Evolutionary conservation across 2,797 vertebrate species (phyloP).

Genomic region (Sebastes jordani): DNA sequence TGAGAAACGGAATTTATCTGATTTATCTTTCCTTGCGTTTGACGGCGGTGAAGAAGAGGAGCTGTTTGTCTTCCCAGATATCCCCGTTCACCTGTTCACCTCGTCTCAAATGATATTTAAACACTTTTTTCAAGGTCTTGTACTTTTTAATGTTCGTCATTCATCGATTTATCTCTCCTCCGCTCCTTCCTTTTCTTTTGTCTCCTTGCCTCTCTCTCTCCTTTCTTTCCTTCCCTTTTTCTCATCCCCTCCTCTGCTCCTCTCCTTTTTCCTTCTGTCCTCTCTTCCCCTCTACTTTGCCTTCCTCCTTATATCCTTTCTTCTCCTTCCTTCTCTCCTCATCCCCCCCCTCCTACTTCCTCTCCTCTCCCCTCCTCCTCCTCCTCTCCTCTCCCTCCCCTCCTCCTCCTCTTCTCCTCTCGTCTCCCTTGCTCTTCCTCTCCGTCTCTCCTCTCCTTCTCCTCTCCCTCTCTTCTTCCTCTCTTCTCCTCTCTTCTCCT

Average conservation of each 20-base stretch:
- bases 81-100: not conserved
- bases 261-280: not conserved
- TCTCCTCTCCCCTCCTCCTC: too few relatives aligned
- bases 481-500: too few relatives aligned
- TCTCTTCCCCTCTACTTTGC: not conserved
- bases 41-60: not conserved
- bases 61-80: conserved; percentile 35
- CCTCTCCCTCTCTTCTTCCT: too few relatives aligned
- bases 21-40: conserved; percentile 30
- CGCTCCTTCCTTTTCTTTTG: not conserved
- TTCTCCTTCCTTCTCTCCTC: not conserved
- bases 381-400: too few relatives aligned
- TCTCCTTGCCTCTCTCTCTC: not conserved
- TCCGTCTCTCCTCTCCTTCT: too few relatives aligned
- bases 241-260: too few relatives aligned
- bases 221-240: too few relatives aligned
- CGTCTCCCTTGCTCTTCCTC: not conserved
- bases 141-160: not conserved
- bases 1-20: conserved; percentile 10
- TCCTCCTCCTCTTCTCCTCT: too few relatives aligned
- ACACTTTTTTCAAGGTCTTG: conserved; percentile 12
- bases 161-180: not conserved
- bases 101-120: not conserved
- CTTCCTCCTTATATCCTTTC: too few relatives aligned
- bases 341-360: too few relatives aligned